A percentile compares a stretch with the other conserved stretches of the same genome.
These are phyloP conservation scores for Thymelicus lineola DNA, from an alignment of 2,888 invertebrate species.

Conservation along the genomic window DNA sequence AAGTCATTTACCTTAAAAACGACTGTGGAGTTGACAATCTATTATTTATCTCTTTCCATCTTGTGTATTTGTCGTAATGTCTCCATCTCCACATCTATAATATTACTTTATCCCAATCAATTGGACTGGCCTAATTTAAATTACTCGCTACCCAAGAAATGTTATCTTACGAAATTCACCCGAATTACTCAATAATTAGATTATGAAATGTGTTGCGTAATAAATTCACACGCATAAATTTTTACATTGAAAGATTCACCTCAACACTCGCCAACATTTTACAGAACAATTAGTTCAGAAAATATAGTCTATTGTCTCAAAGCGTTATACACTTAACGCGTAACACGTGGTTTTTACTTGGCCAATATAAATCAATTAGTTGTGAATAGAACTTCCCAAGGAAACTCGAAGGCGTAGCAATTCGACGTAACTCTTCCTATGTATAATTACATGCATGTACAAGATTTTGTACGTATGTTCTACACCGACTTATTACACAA, in stretches of 20 bases:
- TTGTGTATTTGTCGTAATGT: too few species aligned
- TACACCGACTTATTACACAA: too few species aligned
- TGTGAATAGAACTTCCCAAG: constrained; percentile 63
- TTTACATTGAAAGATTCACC: constrained; percentile 36
- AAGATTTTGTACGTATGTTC: not conserved
- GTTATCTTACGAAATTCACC: not conserved
- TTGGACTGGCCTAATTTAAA: too few species aligned
- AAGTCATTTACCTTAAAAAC: too few species aligned
- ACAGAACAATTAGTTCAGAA: constrained; percentile 44
- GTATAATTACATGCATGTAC: constrained; percentile 27
- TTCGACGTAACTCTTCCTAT: constrained; percentile 43
- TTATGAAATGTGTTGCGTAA: constrained; percentile 19
- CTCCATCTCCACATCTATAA: too few species aligned
- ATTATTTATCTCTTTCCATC: too few species aligned
- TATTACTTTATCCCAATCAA: too few species aligned
- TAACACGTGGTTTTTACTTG: constrained; percentile 49
- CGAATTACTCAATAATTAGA: constrained; percentile 12
- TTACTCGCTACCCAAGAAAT: not conserved
- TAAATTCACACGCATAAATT: constrained; percentile 33
- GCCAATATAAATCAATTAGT: constrained; percentile 55
- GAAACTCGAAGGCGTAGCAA: constrained; percentile 50
- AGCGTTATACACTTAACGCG: constrained; percentile 40
- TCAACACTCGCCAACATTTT: constrained; percentile 42
- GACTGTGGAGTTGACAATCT: too few species aligned
- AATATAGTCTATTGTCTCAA: constrained; percentile 45